Conservation (phyloP, 1,140 invertebrate genomes). For the Lasioglossum baleicum region DNA sequence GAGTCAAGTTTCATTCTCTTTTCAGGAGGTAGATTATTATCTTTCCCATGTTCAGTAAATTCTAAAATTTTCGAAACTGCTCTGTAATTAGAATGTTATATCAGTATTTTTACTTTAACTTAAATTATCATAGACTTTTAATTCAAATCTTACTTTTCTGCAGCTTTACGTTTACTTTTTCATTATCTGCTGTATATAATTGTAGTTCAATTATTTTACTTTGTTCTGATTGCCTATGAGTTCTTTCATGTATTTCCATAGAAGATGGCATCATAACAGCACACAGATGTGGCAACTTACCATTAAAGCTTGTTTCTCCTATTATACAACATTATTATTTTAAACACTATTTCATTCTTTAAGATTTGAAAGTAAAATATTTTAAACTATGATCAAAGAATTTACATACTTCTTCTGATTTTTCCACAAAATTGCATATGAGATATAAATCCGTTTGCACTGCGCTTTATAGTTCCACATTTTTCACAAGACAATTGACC, state of each 20-base stretch:
- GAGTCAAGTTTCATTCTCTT: slow-evolving; percentile 32
- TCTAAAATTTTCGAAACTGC: slow-evolving; percentile 72
- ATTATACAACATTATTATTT: slow-evolving; percentile 26
- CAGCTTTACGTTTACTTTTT: slow-evolving; percentile 79
- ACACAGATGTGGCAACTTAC: slow-evolving; percentile 81
- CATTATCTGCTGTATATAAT: neutral
- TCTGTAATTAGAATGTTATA: slow-evolving; percentile 52
- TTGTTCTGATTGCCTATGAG: slow-evolving; percentile 63
- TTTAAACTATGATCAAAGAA: too few species aligned
- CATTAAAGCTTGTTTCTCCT: slow-evolving; percentile 81
- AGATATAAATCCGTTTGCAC: slow-evolving; percentile 83
- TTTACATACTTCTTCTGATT: slow-evolving; percentile 78
- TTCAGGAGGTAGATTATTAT: neutral
- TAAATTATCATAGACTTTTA: neutral
- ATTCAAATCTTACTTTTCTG: slow-evolving; percentile 76
- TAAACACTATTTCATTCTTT: neutral
- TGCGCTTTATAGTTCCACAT: slow-evolving; percentile 81
- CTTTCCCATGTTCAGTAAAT: slow-evolving; percentile 65
- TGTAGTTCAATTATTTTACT: slow-evolving; percentile 51
- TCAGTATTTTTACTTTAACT: neutral
- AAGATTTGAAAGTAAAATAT: neutral
- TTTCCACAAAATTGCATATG: slow-evolving; percentile 84
- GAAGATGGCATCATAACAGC: slow-evolving; percentile 82
- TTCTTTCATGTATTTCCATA: slow-evolving; percentile 80
- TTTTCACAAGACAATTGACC: slow-evolving; percentile 81